Evolutionary conservation across 2,113 vertebrate species (phyloP), one percentile per base, ranked within the genome.

Genomic region (Mixornis gularis): DNA sequence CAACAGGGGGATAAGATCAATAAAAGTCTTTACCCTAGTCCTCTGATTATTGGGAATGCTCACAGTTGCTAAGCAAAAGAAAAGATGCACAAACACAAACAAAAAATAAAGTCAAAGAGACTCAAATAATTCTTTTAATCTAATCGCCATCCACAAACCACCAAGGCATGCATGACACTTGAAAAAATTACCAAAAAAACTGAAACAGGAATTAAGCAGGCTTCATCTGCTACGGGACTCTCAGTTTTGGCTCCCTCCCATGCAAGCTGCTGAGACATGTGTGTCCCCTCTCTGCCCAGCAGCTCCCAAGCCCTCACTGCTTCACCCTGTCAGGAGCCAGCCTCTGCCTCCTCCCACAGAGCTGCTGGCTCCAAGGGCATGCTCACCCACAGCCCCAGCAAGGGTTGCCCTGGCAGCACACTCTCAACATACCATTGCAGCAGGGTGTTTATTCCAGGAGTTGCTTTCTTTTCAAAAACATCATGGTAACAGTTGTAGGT

Each of bases 191-290:
- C 22, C 14, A 79, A 71, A 29, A 90, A 78, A 13, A 36, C 30
- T 43, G 26, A 58, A 77, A 58, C 10, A 43, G 29, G 11, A 60
- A 48, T 51, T 25, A 52, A 78, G 14, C 6, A 41, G 32, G 29
- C 18, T 78, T 87, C 79, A 70, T 40, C 18, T 79, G 18, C 43
- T 30, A 66, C 0, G 0, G 5, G 7, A 73, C 38, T 30, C 38
- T 32, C 22, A 18, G 36, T 60, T 86, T 64, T 72, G 41, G 63
- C 34, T 79, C 32, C n/a, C 18, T 71, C 43, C 46, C 58, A 34
- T 0, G 3, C 46, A 60, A 59, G 17, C 36, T 64, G 34, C 34
- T 78, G 38, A 59, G 16, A 30, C 1, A 2, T 0, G 0, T 27
- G 10, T 10, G 21, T 18, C 4, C 18, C 17, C 4, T 0, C 43